A percentile compares a stretch with the other conserved stretches of the same genome.
Conservation (phyloP, 2,888 invertebrate genomes). For the Eudemis profundana region DNA sequence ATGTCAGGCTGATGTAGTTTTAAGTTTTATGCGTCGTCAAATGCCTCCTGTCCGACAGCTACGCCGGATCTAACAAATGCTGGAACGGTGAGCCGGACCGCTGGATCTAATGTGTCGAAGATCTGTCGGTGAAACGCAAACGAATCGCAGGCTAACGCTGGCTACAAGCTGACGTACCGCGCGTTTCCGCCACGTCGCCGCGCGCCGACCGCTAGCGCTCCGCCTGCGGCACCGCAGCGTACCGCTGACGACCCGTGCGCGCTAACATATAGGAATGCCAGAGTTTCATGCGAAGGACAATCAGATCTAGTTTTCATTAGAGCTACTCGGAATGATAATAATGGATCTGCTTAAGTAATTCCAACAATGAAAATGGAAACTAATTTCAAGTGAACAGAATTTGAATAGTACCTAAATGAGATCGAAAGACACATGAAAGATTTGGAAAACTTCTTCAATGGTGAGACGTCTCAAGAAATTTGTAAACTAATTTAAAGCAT, state of each 20-base stretch:
- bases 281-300: slow-evolving; percentile 52
- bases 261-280: slow-evolving; percentile 65
- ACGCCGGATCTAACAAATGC: background rate
- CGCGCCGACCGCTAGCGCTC: slow-evolving; percentile 57
- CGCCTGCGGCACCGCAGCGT: slow-evolving; percentile 69
- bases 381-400: too few species aligned
- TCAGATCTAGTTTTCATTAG: slow-evolving; percentile 4
- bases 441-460: too few species aligned
- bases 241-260: slow-evolving; percentile 60
- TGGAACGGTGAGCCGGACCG: slow-evolving; percentile 1
- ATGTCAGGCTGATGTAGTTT: slow-evolving; percentile 26
- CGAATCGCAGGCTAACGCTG: slow-evolving; percentile 9
- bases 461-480: too few species aligned
- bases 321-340: background rate
- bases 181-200: slow-evolving; percentile 50
- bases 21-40: slow-evolving; percentile 18
- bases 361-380: too few species aligned
- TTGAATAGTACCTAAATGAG: too few species aligned
- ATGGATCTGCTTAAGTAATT: background rate
- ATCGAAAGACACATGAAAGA: too few species aligned
- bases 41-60: background rate
- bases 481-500: too few species aligned
- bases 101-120: background rate
- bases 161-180: slow-evolving; percentile 45
- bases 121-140: slow-evolving; percentile 21